These are phyloP conservation scores for Orussus abietinus DNA, from an alignment of 1,140 invertebrate species.

Conservation along the genomic window DNA sequence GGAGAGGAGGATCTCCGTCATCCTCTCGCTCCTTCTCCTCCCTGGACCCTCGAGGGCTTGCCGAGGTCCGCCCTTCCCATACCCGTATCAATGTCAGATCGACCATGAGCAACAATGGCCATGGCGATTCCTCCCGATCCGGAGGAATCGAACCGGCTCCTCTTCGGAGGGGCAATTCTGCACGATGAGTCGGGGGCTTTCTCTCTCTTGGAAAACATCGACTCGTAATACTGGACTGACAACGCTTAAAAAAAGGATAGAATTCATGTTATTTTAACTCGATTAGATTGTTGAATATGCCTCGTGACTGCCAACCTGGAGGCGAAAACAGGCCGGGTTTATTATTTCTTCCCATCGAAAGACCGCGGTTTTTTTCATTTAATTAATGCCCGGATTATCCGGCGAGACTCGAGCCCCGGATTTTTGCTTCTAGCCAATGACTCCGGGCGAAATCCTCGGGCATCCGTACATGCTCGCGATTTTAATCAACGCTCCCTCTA, in stretches of 20 bases:
- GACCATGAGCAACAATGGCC: slow-evolving; percentile 26
- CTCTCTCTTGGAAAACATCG: neutral
- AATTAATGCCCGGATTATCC: no score
- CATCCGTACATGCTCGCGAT: slow-evolving; percentile 38
- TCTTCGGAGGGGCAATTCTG: slow-evolving; percentile 40
- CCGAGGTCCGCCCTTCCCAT: neutral
- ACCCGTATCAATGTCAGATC: slow-evolving; percentile 40
- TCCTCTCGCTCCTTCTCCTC: neutral
- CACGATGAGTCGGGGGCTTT: slow-evolving; percentile 36
- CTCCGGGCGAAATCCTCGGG: slow-evolving; percentile 21
- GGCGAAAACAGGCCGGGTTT: no score
- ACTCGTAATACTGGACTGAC: slow-evolving; percentile 2
- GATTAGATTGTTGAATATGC: no score
- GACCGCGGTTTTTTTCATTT: no score
- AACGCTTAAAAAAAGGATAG: neutral
- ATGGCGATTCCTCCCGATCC: slow-evolving; percentile 39
- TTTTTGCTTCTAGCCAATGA: no score
- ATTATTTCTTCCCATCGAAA: no score
- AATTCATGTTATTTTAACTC: no score
- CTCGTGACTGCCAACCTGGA: no score
- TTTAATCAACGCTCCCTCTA: slow-evolving; percentile 47
- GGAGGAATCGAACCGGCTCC: slow-evolving; percentile 27
- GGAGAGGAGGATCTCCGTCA: no score
- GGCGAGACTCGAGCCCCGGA: no score
- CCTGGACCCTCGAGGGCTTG: neutral